Base-by-base conservation (phyloP, 2,113 vertebrate genomes). In the Perognathus longimembris region DNA sequence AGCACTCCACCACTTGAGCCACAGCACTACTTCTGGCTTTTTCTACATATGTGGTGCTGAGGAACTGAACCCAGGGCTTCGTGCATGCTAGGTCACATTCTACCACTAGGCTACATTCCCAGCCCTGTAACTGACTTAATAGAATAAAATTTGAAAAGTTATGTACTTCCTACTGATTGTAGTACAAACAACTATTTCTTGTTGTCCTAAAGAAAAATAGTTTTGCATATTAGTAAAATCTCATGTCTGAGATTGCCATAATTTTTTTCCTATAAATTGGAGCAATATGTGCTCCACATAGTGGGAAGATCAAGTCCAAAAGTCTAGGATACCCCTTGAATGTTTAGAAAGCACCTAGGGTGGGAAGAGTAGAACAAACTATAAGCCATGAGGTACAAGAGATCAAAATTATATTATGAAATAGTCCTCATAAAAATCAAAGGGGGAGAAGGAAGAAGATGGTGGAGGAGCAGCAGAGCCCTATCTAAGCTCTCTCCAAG, bases 91-190 rank as follows among this genome's bases (percentile, higher is more conserved):
- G 45, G 45, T 45, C 45, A 1, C 45, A 45, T 8, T 12, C 45
- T 12, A 32, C 28, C 12, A 82, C 50, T 85, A 42, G 1, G n/a
- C n/a, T n/a, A n/a, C n/a, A n/a, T n/a, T n/a, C n/a, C n/a, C n/a
- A n/a, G n/a, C n/a, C n/a, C n/a, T 85, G 67, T 4, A 59, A 59
- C 21, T 61, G 30, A 90, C 32, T 78, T 90, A 57, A 83, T 21
- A 80, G 36, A 90, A 89, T 80, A 86, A 94, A 82, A 70, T 38
- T 90, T 61, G 28, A 57, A 4, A 70, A 40, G 36, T 89, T 71
- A 83, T 82, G 54, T 73, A 69, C 83, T 89, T 75, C 24, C 63
- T 76, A 15, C 20, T 86, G 45, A 73, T 92, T 83, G 32, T 63
- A 85, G 82, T 88, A 91, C 80, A 83, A 92, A 86, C 1, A 79